Base-by-base conservation (phyloP, 2,797 vertebrate species). In the Pseudomugil tenellus region DNA sequence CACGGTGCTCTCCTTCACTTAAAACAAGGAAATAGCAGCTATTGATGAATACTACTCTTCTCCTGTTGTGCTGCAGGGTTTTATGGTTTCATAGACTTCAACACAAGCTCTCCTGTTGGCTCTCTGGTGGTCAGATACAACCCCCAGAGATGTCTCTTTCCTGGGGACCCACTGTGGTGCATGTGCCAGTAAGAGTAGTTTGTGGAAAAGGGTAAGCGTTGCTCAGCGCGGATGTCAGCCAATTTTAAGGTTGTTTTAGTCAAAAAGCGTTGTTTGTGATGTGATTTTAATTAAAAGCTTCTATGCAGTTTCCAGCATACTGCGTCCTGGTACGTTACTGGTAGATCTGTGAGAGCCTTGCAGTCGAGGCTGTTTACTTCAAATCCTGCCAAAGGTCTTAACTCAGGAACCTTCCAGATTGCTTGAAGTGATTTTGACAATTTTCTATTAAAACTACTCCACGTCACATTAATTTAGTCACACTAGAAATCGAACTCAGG, bases 21-120 rank as follows among this genome's bases (percentile, higher is more conserved):
- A 90, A 93, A 93, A 94, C 87, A 87, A 92, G 91, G 93, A 94
- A 84, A 87, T 89, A 85, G 94, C 93, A 95, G 93, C 93, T 95
- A 94, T 89, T 81, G 83, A 87, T 80, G 54, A 87, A 89, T 83
- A 79, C 79, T 78, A 79, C 80, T 91, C 82, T 85, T 83, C 72
- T 87, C 72, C 80, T 83, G 65, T 79, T 88, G 83, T 89, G 85
- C 89, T 88, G 83, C 76, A 62, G 86, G 83, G 81, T 74, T 77
- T 78, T 74, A 81, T 77, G 80, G 66, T 79, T 87, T 75, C 68
- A 84, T 74, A 72, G 81, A 84, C 71, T 72, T 83, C 76, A 80
- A 69, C 72, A 67, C 72, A 48, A 85, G 79, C 84, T 88, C 70
- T 58, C 70, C 80, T 77, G 73, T 63, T 83, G 70, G 82, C 81